phyloP scores from a whole-genome alignment of 2,113 vertebrate genomes.

The Scomber colias region DNA sequence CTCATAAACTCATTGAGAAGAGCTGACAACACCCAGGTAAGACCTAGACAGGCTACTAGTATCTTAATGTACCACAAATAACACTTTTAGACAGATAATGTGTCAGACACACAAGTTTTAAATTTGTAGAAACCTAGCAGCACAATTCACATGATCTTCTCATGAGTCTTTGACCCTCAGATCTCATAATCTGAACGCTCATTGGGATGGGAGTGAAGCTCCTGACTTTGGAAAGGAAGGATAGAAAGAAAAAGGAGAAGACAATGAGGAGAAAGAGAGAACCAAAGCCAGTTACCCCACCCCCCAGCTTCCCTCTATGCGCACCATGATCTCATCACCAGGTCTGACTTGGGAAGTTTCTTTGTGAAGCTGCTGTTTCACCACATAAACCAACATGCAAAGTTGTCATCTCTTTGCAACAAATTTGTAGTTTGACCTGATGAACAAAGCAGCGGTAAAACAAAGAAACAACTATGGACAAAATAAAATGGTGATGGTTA shows the following conservation, averaged over 20 bases:
- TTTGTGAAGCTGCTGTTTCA: conserved; percentile 25
- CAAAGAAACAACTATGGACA: background rate
- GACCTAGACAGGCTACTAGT: background rate
- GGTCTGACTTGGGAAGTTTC: conserved; percentile 49
- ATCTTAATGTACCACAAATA: background rate
- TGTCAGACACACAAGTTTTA: background rate
- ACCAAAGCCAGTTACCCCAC: conserved; percentile 58
- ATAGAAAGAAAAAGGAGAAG: background rate
- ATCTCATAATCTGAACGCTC: conserved; percentile 83
- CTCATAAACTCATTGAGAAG: conserved; percentile 25
- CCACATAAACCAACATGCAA: conserved; percentile 1
- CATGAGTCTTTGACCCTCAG: conserved; percentile 67
- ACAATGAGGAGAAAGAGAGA: conserved; percentile 20
- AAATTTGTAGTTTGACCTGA: conserved; percentile 19
- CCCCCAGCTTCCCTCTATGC: conserved; percentile 72
- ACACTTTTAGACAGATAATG: background rate
- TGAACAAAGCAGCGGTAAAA: conserved; percentile 39
- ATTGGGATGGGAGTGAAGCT: conserved; percentile 65
- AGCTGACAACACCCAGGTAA: conserved; percentile 24
- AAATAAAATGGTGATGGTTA: conserved; percentile 42
- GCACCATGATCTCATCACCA: conserved; percentile 75
- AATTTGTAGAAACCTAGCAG: conserved; percentile 1
- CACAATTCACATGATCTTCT: conserved; percentile 9
- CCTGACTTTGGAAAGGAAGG: conserved; percentile 46
- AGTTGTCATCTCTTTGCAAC: conserved; percentile 20